Base-by-base conservation (phyloP, 2,888 invertebrate species). In the Salticus scenicus region DNA sequence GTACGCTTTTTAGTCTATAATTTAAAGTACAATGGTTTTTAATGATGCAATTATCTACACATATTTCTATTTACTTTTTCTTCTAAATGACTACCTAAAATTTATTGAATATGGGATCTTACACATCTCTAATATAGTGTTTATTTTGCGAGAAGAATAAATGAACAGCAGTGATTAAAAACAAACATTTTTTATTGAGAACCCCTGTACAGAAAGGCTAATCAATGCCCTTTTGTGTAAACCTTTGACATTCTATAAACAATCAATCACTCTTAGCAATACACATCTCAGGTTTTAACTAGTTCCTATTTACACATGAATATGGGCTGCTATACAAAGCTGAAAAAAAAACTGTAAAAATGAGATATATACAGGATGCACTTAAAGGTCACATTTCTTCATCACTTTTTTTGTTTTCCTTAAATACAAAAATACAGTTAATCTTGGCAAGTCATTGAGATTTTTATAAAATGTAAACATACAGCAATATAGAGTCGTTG, bases 121-220 rank as follows among this genome's bases (percentile, higher is more conserved):
- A n/a, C n/a, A n/a, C n/a, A n/a, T n/a, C n/a, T n/a, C n/a, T n/a
- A n/a, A n/a, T n/a, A n/a, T n/a, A n/a, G n/a, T n/a, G n/a, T n/a
- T n/a, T n/a, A n/a, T n/a, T n/a, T n/a, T n/a, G n/a, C n/a, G n/a
- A n/a, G n/a, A n/a, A n/a, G n/a, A 31, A 28, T 17, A 27, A 8
- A 73, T 0, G 57, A 10, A 63, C 73, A 73, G 28, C 67, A 42
- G 1, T 31, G 7, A 33, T 57, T 86, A 86, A 86, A 86, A 86
- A 86, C 86, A 86, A 86, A 86, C 86, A 80, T 86, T 79, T 81
- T n/a, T 82, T 75, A 80, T 86, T 80, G 74, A 86, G 75, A 80
- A 72, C 57, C 42, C 42, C 86, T 86, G 76, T 86, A 86, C 86
- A 86, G 86, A 75, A 57, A 86, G 86, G 80, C 86, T 72, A 80